phyloP scores from a whole-genome alignment of 2,113 vertebrate genomes.

The Nibea albiflora region DNA sequence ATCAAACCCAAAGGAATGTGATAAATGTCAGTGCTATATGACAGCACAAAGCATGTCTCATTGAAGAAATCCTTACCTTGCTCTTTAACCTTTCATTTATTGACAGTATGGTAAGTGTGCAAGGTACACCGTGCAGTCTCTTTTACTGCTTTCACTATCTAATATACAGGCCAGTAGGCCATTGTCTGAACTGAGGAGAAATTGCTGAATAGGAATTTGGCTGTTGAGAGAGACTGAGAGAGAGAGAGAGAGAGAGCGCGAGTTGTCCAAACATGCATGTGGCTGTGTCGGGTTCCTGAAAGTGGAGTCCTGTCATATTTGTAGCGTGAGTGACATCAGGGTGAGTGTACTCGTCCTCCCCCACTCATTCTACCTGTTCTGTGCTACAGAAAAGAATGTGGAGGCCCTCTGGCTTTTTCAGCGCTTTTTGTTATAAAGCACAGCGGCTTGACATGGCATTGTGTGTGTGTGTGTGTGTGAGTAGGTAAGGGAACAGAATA shows the following conservation, averaged over 20 bases:
- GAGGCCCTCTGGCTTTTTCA: not conserved
- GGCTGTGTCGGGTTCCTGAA: slow-evolving; percentile 25
- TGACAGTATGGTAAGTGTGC: not conserved
- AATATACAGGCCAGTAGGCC: not conserved
- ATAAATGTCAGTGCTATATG: slow-evolving; percentile 2
- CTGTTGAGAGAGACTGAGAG: not conserved
- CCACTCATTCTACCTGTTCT: not conserved
- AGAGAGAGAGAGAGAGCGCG: not conserved
- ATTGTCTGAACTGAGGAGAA: slow-evolving; percentile 34
- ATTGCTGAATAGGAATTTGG: slow-evolving; percentile 44
- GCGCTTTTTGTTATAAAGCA: not conserved
- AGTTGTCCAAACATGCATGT: slow-evolving; percentile 53
- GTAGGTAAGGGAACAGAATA: not conserved
- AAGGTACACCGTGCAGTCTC: not conserved
- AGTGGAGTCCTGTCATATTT: slow-evolving; percentile 54
- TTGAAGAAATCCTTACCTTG: slow-evolving; percentile 9
- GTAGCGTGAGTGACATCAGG: slow-evolving; percentile 42
- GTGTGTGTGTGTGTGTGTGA: not conserved
- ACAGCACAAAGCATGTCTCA: slow-evolving; percentile 15
- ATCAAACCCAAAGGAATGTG: slow-evolving; percentile 39
- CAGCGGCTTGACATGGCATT: not conserved
- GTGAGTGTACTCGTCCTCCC: slow-evolving; percentile 19
- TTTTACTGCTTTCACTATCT: not conserved
- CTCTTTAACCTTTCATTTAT: slow-evolving; percentile 38
- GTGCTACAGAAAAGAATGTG: not conserved